Base-by-base conservation (phyloP, 2,888 invertebrate genomes). In the Zygogramma bicolorata region DNA sequence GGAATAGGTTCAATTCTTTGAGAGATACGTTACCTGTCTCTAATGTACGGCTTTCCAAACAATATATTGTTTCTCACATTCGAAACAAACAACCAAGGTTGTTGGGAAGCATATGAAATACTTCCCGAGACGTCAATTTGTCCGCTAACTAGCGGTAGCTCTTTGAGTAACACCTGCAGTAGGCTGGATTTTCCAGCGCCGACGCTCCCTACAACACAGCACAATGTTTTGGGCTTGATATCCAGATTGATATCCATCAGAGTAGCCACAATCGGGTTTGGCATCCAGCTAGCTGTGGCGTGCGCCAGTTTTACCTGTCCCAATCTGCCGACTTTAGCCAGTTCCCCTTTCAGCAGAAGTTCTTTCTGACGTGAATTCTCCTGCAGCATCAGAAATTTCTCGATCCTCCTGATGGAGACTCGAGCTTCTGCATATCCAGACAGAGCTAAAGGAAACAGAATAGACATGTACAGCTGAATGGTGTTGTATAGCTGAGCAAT, bases 11-110 rank as follows among this genome's bases (percentile, higher is more conserved):
- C n/a, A n/a, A n/a, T n/a, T n/a, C n/a, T n/a, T n/a, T n/a, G n/a
- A n/a, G n/a, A n/a, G n/a, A n/a, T n/a, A 68, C 70, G 62, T 87
- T 27, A 88, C 63, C 89, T 88, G 13, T 88, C 82, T 75, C 89
- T 88, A 73, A 91, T 88, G 80, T 90, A 92, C 0, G 90, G 88
- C 75, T 90, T 88, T 0, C 95, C 95, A 85, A 96, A 96, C 13
- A 95, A 87, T 73, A 97, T 94, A 84, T 97, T 97, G 80, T 95
- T 93, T 57, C 92, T 88, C 0, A 97, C 90, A 3, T 92, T 91
- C 0, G 91, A 92, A 0, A 91, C 90, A 80, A 93, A 93, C 1
- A 93, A 86, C 96, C 96, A 96, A 0, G 96, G 92, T 80, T 95
- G 93, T 87, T 95, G 95, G 63, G 94, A 91, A 1, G 93, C 93